These are phyloP conservation scores for Hyperoplus immaculatus DNA, from an alignment of 2,797 vertebrate species.

Conservation along the genomic window DNA sequence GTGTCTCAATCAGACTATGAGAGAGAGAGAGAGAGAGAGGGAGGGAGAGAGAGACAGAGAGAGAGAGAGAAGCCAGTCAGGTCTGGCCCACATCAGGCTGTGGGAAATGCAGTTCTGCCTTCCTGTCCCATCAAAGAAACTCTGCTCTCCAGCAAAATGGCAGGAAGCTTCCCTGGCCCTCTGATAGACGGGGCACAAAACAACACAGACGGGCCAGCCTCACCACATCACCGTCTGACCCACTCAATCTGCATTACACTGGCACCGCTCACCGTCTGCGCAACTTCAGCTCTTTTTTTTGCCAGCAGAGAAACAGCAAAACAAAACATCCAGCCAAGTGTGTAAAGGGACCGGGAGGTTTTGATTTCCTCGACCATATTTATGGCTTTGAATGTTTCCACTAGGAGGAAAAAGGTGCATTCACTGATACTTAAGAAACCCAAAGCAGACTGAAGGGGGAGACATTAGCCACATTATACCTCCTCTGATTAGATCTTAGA, in stretches of 20 bases:
- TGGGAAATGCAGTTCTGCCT: conserved; percentile 96
- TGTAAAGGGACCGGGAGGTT: conserved; percentile 41
- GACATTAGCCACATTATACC: conserved; percentile 72
- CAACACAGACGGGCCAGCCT: conserved; percentile 69
- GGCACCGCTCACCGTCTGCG: conserved; percentile 60
- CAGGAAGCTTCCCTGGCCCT: conserved; percentile 94
- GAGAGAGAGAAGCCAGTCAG: conserved; percentile 33
- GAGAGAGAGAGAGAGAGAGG: conserved; percentile 26
- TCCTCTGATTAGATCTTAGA: background rate
- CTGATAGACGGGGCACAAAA: conserved; percentile 79
- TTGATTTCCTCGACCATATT: conserved; percentile 39
- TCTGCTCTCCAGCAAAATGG: conserved; percentile 94
- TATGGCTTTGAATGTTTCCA: conserved; percentile 31
- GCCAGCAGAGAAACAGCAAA: conserved; percentile 33
- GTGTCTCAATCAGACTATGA: conserved; percentile 11
- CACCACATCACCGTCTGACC: conserved; percentile 81
- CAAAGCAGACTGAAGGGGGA: conserved; percentile 80
- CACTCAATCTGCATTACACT: conserved; percentile 54
- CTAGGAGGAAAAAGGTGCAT: background rate
- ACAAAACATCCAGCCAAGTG: conserved; percentile 43
- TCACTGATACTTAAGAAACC: conserved; percentile 10
- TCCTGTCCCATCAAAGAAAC: conserved; percentile 99
- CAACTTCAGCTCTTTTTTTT: conserved; percentile 13
- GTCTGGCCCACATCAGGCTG: conserved; percentile 82
- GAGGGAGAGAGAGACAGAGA: background rate